Base-by-base conservation (phyloP, 2,888 invertebrate species). In the Pecten maximus region DNA sequence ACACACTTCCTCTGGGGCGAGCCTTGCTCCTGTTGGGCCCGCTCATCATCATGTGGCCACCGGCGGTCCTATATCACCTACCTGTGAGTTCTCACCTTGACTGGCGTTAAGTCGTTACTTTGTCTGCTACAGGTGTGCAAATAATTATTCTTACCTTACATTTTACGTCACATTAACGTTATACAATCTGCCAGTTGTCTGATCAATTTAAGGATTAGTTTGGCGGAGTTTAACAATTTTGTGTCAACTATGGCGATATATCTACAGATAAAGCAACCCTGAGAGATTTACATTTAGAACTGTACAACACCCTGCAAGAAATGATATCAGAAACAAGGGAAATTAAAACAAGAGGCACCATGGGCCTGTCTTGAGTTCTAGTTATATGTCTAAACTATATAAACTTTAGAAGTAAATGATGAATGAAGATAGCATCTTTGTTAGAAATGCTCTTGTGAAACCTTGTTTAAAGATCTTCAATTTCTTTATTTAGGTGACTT, bases 91-190 rank as follows among this genome's bases (percentile, higher is more conserved):
- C 74, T 74, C 74, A 10, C 74, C 74, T 74, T 8, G 74, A 12
- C 35, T 74, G 74, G 28, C 74, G 28, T 74, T 74, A 74, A 74
- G 74, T 74, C 35, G 74, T 74, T 74, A 74, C 74, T 74, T 74
- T 74, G 74, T 74, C 74, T 74, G 74, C 35, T 74, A 74, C 74
- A 74, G 74, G 74, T 74, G 74, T 74, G 74, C 74, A 74, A 74
- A 74, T 74, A 74, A 74, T 74, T 74, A 74, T 74, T 74, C 74
- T 74, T 74, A 74, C 12, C 74, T 74, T 74, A 74, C 74, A 10
- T 35, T 74, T 74, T 74, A 28, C 28, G 74, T 74, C 74, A 74
- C 74, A 74, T 74, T 28, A 74, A 74, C 74, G 74, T 74, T 74
- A 74, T 74, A 74, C 74, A 74, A 74, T 74, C 74, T 74, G 74